Evolutionary conservation across 2,888 invertebrate genomes (phyloP).

Genomic region (Carcina quercana): DNA sequence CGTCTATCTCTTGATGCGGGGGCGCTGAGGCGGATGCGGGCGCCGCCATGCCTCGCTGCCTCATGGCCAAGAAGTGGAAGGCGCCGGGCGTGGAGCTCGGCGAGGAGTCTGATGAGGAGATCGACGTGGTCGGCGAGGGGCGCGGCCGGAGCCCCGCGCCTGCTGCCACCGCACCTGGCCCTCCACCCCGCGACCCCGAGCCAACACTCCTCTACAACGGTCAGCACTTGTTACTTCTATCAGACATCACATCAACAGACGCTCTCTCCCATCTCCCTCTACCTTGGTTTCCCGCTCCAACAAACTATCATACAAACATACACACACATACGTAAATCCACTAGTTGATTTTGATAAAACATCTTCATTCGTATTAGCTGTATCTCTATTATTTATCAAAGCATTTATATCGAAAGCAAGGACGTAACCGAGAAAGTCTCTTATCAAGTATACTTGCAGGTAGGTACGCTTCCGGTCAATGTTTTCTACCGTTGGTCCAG

Average conservation of each 20-base stretch:
- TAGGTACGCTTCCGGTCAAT: too few relatives aligned
- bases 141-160: constrained; percentile 70
- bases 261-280: neutral
- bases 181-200: constrained; percentile 79
- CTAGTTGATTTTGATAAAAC: too few relatives aligned
- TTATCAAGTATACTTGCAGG: too few relatives aligned
- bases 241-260: neutral
- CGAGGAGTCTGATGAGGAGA: constrained; percentile 83
- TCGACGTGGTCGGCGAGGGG: constrained; percentile 91
- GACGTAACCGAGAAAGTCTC: too few relatives aligned
- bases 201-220: constrained; percentile 86
- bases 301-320: too few relatives aligned
- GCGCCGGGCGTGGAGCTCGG: constrained; percentile 76
- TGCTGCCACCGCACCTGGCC: constrained; percentile 78
- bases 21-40: constrained; percentile 73
- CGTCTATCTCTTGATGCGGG: constrained; percentile 71
- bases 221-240: constrained; percentile 47
- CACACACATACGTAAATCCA: too few relatives aligned
- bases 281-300: too few relatives aligned
- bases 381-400: too few relatives aligned
- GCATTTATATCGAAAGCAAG: too few relatives aligned
- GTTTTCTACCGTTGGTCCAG: too few relatives aligned
- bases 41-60: constrained; percentile 92
- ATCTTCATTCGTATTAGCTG: too few relatives aligned
- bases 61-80: constrained; percentile 98